Evolutionary conservation across 2,888 invertebrate genomes (phyloP).

Genomic region (Melinopterus prodromus): DNA sequence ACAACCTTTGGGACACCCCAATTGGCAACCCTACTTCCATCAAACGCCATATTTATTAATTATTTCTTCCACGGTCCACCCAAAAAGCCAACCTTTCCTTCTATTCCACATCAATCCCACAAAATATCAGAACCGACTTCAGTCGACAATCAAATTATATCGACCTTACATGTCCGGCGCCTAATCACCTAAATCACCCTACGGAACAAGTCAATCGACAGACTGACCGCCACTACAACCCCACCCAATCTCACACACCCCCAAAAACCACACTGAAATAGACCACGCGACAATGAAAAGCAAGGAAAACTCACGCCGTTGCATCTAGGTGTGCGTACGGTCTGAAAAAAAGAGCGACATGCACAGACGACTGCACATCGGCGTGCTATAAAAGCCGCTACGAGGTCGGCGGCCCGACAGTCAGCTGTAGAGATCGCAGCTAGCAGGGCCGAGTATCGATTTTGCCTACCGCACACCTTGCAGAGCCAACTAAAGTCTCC

Average conservation of each 20-base stretch:
- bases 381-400: conserved; percentile 53
- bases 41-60: no score
- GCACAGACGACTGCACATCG: conserved; percentile 28
- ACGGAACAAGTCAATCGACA: no score
- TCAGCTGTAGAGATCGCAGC: conserved; percentile 54
- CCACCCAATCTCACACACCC: background rate
- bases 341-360: background rate
- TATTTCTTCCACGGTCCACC: no score
- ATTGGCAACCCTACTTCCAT: no score
- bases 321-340: background rate
- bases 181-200: background rate
- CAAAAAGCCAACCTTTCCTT: no score
- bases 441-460: conserved; percentile 34
- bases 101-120: no score
- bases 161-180: background rate
- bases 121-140: no score
- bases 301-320: background rate
- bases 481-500: background rate
- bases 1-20: no score
- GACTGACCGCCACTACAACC: background rate
- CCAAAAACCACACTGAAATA: background rate
- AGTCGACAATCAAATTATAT: no score
- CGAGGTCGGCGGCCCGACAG: conserved; percentile 50
- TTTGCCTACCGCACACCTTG: conserved; percentile 21
- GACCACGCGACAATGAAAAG: background rate